Percentiles rank a stretch among this genome's conserved stretches.
These are phyloP conservation scores for Bolborhynchus lineola DNA, from an alignment of 2,113 vertebrate genomes.

Conservation along the genomic window DNA sequence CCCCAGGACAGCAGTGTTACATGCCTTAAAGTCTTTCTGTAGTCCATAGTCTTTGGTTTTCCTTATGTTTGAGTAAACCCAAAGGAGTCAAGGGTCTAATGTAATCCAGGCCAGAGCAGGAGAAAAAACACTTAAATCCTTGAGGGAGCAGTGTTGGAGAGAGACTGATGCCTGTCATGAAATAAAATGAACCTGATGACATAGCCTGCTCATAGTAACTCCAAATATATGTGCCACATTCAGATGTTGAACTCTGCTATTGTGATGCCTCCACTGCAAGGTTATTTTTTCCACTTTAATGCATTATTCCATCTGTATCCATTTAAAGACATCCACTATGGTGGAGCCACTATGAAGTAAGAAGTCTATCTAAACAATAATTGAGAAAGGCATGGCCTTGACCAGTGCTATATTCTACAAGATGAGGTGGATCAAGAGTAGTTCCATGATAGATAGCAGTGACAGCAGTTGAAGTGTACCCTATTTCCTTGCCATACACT, in stretches of 20 bases:
- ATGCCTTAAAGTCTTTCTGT: not conserved
- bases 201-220: not conserved
- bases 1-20: fast-evolving
- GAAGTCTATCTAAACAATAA: not conserved
- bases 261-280: not conserved
- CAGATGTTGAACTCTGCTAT: not conserved
- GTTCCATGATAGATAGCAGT: not conserved
- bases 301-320: not conserved
- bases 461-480: not conserved
- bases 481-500: not conserved
- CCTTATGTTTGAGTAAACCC: not conserved
- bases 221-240: not conserved
- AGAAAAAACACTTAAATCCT: not conserved
- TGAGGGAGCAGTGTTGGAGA: not conserved
- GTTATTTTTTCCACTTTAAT: not conserved
- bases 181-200: not conserved
- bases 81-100: not conserved
- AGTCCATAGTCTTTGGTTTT: not conserved
- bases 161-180: not conserved
- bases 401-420: not conserved
- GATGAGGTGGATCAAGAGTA: not conserved
- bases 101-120: not conserved
- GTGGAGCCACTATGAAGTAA: not conserved
- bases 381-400: not conserved
- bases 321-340: not conserved